Evolutionary conservation across 64 coral and sea anemone species (phyloP), one percentile per base, ranked within the genome.

Genomic region (Stichodactyla mertensii): DNA sequence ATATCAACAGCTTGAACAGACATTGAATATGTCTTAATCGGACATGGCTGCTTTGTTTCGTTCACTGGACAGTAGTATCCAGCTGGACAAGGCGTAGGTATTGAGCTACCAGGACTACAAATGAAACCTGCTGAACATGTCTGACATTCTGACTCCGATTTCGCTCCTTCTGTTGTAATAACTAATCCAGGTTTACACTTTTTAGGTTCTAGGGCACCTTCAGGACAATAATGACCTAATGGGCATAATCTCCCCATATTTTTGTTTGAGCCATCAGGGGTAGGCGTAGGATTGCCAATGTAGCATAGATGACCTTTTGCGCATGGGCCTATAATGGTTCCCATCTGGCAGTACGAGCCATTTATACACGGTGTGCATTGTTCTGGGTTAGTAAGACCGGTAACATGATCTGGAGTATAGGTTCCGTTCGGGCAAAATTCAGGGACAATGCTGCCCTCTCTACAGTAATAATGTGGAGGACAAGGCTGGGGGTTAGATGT

Each of bases 111-210:
- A 28, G 90, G 52, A n/a, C 55, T 83, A 57, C 97, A 99, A 62
- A 99, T 99, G 59, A 92, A 94, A 14, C 97, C 97, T 82, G 97
- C 97, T 6, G 96, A 93, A 51, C 96, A 98, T 7, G 87, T 92
- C 61, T 91, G 80, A 62, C 96, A 98, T 8, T 92, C 90, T 45
- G 69, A 79, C 54, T 85, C 60, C 0, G 96, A 98, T 74, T 82
- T 89, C 5, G 96, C 96, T 88, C 93, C 86, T 58, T 55, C 82
- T 24, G 84, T 83, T 20, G 88, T 71, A 85, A 98, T 98, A 2
- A 98, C 92, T n/a, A 98, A 64, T 11, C 96, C 96, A 2, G 70
- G 60, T 10, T 85, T 77, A 52, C 96, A 98, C 51, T 61, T 84
- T 45, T 14, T 11, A 18, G 61, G 80, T 55, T 31, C 80, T 28